Evolutionary conservation across 2,888 invertebrate genomes (phyloP).

Genomic region (Noctua janthe): DNA sequence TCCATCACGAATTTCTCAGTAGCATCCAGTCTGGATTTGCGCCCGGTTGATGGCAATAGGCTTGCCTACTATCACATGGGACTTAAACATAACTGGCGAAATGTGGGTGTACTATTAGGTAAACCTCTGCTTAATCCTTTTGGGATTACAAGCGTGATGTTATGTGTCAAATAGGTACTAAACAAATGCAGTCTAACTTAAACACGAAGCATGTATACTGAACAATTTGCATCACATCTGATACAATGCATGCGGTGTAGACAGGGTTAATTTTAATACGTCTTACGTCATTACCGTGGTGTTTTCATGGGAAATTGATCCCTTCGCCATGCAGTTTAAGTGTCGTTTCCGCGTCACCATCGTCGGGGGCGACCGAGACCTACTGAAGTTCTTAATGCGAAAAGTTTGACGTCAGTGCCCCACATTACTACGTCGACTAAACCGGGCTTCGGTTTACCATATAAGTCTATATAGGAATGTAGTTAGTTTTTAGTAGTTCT

Average conservation of each 20-base stretch:
- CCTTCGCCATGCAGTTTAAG: slow-evolving; percentile 66
- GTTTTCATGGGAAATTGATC: slow-evolving; percentile 73
- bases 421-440: slow-evolving; percentile 71
- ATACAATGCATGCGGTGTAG: slow-evolving; percentile 69
- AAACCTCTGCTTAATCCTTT: background rate
- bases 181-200: slow-evolving; percentile 39
- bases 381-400: slow-evolving; percentile 84
- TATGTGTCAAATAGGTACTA: background rate
- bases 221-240: slow-evolving; percentile 69
- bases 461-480: slow-evolving; percentile 34
- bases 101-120: no score
- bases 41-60: no score
- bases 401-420: slow-evolving; percentile 87
- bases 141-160: background rate
- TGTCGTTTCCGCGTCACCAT: slow-evolving; percentile 68
- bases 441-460: slow-evolving; percentile 62
- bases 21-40: no score
- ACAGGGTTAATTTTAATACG: slow-evolving; percentile 77
- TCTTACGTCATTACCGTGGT: slow-evolving; percentile 72
- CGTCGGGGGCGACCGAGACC: slow-evolving; percentile 82
- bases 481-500: slow-evolving; percentile 52
- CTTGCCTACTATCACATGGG: no score
- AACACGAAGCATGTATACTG: slow-evolving; percentile 38
- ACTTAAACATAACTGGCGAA: no score
- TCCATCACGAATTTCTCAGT: no score